These are phyloP conservation scores for Myiozetetes cayanensis DNA, from an alignment of 2,113 vertebrate genomes.

Conservation along the genomic window DNA sequence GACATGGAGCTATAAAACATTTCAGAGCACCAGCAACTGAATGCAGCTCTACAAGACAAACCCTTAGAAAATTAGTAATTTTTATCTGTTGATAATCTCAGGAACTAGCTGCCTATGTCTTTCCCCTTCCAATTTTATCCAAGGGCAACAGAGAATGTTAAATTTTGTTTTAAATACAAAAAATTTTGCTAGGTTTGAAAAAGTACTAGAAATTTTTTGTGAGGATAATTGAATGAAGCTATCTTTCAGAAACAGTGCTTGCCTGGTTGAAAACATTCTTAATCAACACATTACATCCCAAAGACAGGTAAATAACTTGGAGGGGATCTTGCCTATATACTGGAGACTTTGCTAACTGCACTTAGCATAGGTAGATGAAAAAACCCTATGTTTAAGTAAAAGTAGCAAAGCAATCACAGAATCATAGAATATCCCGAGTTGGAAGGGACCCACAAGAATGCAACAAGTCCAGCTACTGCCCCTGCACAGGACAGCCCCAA, in stretches of 20 bases:
- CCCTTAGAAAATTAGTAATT: neutral
- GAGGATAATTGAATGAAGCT: neutral
- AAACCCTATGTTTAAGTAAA: neutral
- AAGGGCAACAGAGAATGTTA: neutral
- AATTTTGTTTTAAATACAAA: neutral
- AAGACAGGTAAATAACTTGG: neutral
- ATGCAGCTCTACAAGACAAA: neutral
- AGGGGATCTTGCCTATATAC: neutral
- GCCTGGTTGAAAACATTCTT: neutral
- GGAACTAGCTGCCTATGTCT: neutral
- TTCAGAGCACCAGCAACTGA: neutral
- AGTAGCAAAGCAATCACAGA: neutral
- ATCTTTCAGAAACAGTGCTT: neutral
- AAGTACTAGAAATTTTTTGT: neutral
- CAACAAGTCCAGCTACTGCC: neutral
- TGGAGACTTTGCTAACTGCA: neutral
- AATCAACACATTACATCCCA: neutral
- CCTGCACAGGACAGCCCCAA: neutral
- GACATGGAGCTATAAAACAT: neutral
- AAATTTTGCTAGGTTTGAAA: neutral
- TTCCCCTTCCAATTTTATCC: neutral
- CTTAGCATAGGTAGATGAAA: neutral
- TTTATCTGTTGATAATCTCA: neutral
- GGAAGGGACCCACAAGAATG: neutral
- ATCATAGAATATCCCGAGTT: neutral